Conservation (phyloP, 2,797 vertebrate genomes). For the Cyclopterus lumpus region DNA sequence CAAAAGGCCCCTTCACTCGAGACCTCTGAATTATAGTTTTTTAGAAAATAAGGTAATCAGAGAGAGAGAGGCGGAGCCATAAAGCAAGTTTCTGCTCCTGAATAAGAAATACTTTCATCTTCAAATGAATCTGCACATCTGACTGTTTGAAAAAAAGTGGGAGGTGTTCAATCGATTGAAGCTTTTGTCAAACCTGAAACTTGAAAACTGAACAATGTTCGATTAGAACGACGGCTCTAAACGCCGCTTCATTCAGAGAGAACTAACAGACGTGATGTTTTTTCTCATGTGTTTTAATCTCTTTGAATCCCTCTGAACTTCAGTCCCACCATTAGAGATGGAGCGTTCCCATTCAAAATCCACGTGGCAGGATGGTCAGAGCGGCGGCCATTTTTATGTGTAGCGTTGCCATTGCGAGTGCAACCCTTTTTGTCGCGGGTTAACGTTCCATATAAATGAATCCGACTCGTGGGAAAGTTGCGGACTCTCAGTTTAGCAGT, state of each 20-base stretch:
- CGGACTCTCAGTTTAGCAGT: too few relatives aligned
- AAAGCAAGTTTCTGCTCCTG: conserved; percentile 5
- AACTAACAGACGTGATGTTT: background rate
- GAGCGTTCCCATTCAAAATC: background rate
- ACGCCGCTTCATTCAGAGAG: background rate
- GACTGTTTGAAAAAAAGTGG: too few relatives aligned
- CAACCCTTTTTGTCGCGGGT: too few relatives aligned
- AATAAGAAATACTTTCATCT: conserved; percentile 17
- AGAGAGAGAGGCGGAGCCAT: background rate
- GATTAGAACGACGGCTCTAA: background rate
- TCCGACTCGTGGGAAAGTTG: too few relatives aligned
- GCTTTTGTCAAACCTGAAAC: background rate
- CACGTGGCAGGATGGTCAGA: too few relatives aligned
- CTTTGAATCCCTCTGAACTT: conserved; percentile 2
- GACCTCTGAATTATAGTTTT: conserved; percentile 41
- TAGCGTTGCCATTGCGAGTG: too few relatives aligned
- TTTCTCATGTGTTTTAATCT: background rate
- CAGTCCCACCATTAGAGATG: background rate
- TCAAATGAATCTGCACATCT: too few relatives aligned
- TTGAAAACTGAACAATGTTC: conserved; percentile 17
- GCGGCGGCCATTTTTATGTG: too few relatives aligned
- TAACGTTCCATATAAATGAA: too few relatives aligned
- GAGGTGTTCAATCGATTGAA: background rate
- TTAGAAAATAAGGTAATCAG: conserved; percentile 56
- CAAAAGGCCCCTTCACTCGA: conserved; percentile 60